Conservation (phyloP, 2,888 invertebrate genomes). For the Leptarthrus brevirostris region DNA sequence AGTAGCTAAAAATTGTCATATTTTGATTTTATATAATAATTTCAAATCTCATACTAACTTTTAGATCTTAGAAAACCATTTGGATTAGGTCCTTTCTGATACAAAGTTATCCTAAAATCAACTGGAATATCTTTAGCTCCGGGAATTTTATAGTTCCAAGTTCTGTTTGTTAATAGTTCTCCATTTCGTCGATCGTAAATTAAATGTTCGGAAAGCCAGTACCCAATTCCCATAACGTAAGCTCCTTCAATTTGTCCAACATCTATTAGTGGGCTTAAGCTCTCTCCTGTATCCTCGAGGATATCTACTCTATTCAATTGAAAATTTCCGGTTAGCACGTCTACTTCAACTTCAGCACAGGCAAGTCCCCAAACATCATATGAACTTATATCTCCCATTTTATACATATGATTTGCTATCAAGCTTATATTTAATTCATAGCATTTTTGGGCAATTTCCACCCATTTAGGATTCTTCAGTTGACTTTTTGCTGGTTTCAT, state of each 20-base stretch:
- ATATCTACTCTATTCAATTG: conserved; percentile 76
- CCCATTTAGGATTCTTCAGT: conserved; percentile 71
- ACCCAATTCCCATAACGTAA: conserved; percentile 81
- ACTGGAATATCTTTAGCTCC: conserved; percentile 82
- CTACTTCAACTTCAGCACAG: conserved; percentile 79
- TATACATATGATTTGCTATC: conserved; percentile 72
- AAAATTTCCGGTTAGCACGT: conserved; percentile 82
- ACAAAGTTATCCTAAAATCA: conserved; percentile 78
- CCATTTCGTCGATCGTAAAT: conserved; percentile 75
- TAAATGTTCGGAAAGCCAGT: conserved; percentile 80
- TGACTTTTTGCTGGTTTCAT: conserved; percentile 72
- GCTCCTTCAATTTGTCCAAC: conserved; percentile 84
- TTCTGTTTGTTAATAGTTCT: conserved; percentile 77
- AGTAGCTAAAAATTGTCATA: too few species aligned
- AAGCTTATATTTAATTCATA: conserved; percentile 70
- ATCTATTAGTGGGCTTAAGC: conserved; percentile 79
- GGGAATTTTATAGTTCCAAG: conserved; percentile 85
- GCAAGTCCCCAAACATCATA: conserved; percentile 76
- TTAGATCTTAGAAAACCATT: conserved; percentile 79
- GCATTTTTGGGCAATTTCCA: conserved; percentile 70
- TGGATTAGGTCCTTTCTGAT: conserved; percentile 74
- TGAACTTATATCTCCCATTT: conserved; percentile 68
- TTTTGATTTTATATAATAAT: too few species aligned
- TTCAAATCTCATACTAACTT: too few species aligned
- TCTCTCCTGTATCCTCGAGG: conserved; percentile 79